phyloP scores from a whole-genome alignment of 2,888 invertebrate genomes.

The Hemistola chrysoprasaria region DNA sequence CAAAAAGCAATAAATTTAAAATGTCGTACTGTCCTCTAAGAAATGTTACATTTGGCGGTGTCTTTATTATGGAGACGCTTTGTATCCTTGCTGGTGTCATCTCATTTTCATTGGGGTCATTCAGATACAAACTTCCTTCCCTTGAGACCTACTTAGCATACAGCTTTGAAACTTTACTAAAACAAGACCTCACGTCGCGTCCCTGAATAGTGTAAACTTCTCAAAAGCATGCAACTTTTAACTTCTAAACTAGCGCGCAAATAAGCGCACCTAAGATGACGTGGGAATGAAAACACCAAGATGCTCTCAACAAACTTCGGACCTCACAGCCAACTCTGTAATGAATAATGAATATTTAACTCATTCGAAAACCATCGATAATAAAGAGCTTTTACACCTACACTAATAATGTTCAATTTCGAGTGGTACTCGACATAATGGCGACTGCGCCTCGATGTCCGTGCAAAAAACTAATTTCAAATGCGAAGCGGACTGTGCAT shows the following conservation, averaged over 20 bases:
- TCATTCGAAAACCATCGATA: constrained; percentile 30
- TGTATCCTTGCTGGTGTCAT: constrained; percentile 35
- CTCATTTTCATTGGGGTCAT: constrained; percentile 59
- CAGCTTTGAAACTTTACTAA: constrained; percentile 31
- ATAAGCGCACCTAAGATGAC: constrained; percentile 44
- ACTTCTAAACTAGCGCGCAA: constrained; percentile 45
- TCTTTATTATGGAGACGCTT: constrained; percentile 3
- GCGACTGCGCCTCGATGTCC: constrained; percentile 44
- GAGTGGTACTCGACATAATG: constrained; percentile 43
- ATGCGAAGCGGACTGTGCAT: constrained; percentile 65
- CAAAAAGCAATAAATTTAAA: too few relatives aligned
- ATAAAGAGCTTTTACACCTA: constrained; percentile 36
- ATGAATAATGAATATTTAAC: constrained; percentile 42
- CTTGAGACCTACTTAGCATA: constrained; percentile 37
- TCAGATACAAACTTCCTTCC: constrained; percentile 65
- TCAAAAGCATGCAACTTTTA: constrained; percentile 56
- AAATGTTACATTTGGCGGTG: neutral
- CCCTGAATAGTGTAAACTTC: constrained; percentile 52
- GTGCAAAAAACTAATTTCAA: constrained; percentile 76
- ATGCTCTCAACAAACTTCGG: constrained; percentile 55
- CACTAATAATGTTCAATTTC: constrained; percentile 54
- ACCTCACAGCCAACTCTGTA: constrained; percentile 40
- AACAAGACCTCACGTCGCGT: constrained; percentile 46
- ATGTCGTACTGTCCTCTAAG: too few relatives aligned
- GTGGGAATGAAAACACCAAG: constrained; percentile 58